phyloP scores from a whole-genome alignment of 2,888 invertebrate species.

The Lepidochitona cinerea region DNA sequence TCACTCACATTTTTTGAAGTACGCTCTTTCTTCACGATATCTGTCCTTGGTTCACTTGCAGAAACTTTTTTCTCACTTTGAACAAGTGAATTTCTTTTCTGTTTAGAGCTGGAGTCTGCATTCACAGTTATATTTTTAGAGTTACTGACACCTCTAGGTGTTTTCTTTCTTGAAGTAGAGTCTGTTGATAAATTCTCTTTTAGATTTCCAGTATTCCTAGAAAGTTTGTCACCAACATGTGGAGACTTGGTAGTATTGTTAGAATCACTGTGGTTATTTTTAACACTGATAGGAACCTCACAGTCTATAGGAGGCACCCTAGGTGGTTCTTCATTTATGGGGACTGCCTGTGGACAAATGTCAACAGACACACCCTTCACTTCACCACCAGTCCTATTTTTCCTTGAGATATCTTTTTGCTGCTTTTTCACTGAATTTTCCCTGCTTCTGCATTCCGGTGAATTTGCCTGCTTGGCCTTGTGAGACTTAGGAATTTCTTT shows the following conservation, averaged over 20 bases:
- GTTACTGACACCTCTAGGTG: not conserved
- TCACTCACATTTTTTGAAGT: not conserved
- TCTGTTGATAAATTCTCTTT: not conserved
- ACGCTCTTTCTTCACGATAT: not conserved
- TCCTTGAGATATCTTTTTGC: not conserved
- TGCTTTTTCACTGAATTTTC: not conserved
- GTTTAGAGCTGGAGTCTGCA: conserved; percentile 31
- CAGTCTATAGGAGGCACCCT: not conserved
- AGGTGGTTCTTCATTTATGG: not conserved
- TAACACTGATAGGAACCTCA: not conserved
- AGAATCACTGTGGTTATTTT: not conserved
- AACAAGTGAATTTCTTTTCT: conserved; percentile 15
- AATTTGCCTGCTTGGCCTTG: not conserved
- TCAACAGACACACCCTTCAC: not conserved
- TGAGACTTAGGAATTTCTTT: not conserved
- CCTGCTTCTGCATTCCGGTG: not conserved
- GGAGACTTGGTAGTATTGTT: not conserved
- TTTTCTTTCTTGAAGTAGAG: not conserved
- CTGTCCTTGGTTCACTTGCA: not conserved
- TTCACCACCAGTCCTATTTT: not conserved
- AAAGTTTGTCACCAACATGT: not conserved
- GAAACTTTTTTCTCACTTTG: not conserved
- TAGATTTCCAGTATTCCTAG: not conserved
- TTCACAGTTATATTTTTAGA: conserved; percentile 19
- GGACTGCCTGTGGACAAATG: not conserved